Conservation (phyloP, 2,113 vertebrate species). For the Nothoprocta pentlandii region DNA sequence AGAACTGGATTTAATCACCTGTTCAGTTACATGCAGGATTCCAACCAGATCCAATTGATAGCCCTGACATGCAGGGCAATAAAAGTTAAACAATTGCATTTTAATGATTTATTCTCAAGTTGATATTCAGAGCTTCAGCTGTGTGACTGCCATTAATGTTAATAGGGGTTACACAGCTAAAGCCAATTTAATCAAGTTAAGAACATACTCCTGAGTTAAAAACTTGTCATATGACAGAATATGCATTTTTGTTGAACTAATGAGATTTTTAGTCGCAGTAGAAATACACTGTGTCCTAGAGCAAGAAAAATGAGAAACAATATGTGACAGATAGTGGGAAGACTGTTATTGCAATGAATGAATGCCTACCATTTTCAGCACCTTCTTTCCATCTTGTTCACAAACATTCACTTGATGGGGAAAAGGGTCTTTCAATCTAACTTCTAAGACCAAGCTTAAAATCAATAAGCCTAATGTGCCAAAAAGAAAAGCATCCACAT, state of each 20-base stretch:
- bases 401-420: not conserved
- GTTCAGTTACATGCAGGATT: not conserved
- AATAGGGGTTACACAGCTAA: conserved; percentile 59
- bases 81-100: conserved; percentile 47
- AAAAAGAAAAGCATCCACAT: not conserved
- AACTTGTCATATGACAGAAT: conserved; percentile 35
- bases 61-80: conserved; percentile 17
- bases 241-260: conserved; percentile 64
- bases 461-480: not conserved
- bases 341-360: not conserved
- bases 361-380: not conserved
- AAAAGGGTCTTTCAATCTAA: not conserved
- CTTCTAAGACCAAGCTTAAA: not conserved
- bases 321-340: not conserved
- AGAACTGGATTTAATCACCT: conserved; percentile 3
- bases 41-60: not conserved
- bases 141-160: conserved; percentile 49
- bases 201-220: conserved; percentile 43
- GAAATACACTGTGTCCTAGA: not conserved
- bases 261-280: conserved; percentile 27
- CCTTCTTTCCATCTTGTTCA: not conserved
- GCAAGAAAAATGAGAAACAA: not conserved
- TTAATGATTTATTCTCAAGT: conserved; percentile 52
- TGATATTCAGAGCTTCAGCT: conserved; percentile 35
- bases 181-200: conserved; percentile 62